A percentile compares a stretch with the other conserved stretches of the same genome.
These are phyloP conservation scores for Euglossa dilemma DNA, from an alignment of 1,140 invertebrate species.

Conservation along the genomic window DNA sequence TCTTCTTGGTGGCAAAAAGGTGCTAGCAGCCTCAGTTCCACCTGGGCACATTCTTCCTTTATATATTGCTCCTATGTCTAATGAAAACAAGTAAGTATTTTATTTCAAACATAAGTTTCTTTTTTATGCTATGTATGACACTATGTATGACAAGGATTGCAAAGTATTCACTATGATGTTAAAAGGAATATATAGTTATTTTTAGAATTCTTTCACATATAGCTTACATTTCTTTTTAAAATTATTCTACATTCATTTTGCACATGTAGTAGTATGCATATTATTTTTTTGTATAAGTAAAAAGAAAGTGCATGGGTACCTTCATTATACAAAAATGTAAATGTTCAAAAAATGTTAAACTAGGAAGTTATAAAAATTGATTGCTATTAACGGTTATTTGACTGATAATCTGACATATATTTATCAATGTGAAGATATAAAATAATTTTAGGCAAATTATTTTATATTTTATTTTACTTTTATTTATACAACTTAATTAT, in stretches of 20 bases:
- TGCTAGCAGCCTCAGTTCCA: conserved; percentile 84
- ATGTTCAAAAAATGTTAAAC: conserved; percentile 36
- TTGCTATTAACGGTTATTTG: not conserved
- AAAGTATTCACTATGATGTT: conserved; percentile 12
- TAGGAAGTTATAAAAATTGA: not conserved
- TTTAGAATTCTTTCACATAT: conserved; percentile 2
- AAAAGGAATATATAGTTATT: not conserved
- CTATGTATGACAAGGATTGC: conserved; percentile 16
- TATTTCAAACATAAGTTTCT: not conserved
- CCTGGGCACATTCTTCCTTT: conserved; percentile 86
- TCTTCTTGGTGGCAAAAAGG: conserved; percentile 90
- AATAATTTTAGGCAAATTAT: conserved; percentile 8
- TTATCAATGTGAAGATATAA: conserved; percentile 17
- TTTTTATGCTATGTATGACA: conserved; percentile 2
- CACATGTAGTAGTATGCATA: not conserved
- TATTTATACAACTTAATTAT: not conserved
- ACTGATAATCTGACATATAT: not conserved
- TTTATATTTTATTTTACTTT: not conserved
- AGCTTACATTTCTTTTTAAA: not conserved
- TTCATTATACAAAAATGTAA: conserved; percentile 25
- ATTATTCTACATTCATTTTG: conserved; percentile 6
- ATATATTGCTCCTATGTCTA: conserved; percentile 88
- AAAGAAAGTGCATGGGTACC: conserved; percentile 1
- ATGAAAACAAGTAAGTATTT: conserved; percentile 87
- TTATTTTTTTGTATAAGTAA: not conserved